These are phyloP conservation scores for Atrichornis clamosus DNA, from an alignment of 2,113 vertebrate genomes.

Conservation along the genomic window DNA sequence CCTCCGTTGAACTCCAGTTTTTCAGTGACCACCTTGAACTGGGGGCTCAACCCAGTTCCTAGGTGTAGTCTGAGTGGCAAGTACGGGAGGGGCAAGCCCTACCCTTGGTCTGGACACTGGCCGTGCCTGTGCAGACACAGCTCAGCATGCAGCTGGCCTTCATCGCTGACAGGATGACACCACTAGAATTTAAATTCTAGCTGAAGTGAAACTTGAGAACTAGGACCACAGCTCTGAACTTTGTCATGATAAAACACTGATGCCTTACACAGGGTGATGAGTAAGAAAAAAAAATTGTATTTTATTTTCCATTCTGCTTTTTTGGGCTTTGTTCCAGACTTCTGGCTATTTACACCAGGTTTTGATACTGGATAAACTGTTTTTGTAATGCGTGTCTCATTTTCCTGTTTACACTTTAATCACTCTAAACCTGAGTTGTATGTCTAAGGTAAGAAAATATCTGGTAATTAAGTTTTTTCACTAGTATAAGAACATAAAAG, in stretches of 20 bases:
- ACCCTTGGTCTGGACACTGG: accelerated
- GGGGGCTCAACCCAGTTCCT: background rate
- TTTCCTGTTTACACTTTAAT: background rate
- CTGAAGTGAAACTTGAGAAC: background rate
- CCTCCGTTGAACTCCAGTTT: background rate
- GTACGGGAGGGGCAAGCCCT: background rate
- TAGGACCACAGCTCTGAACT: background rate
- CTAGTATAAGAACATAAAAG: background rate
- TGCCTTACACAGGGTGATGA: background rate
- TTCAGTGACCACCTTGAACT: background rate
- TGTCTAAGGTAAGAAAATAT: background rate
- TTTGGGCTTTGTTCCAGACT: background rate
- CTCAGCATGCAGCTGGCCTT: background rate
- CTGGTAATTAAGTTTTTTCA: background rate
- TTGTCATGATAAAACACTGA: background rate
- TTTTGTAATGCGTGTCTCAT: background rate
- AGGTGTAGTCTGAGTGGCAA: background rate
- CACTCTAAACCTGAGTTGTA: background rate
- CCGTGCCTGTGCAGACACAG: no score
- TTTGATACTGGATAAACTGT: background rate
- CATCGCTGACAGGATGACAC: accelerated
- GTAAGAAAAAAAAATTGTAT: background rate
- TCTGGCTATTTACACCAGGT: background rate
- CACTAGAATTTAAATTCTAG: background rate
- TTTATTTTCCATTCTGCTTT: background rate